Evolutionary conservation across 2,888 invertebrate genomes (phyloP), one percentile per base, ranked within the genome.

Genomic region (Neoascia interrupta): DNA sequence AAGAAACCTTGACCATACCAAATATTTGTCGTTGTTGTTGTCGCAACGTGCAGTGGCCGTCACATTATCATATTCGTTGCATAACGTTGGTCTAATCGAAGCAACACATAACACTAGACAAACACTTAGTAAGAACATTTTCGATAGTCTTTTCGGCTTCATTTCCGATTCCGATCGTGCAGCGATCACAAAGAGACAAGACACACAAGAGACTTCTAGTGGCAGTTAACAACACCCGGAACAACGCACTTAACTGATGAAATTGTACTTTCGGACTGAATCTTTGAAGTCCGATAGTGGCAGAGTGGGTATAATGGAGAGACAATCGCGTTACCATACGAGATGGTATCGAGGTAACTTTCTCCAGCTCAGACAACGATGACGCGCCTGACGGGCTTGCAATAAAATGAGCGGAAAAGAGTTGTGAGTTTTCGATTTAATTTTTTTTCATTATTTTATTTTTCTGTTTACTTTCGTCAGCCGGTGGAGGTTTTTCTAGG

Each of bases 1-100:
- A 43, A 93, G 88, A 84, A 92, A 87, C 15, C 90, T 89, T 81
- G 92, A 90, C 92, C 93, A 93, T 47, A 91, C 90, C 66, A 86
- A 53, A 37, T 73, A 37, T n/a, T n/a, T n/a, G 18, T 70, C 43
- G 13, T 47, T 58, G 37, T 51, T 13, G 28, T 58, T 37, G 23
- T 54, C 66, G 34, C 73, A 73, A 15, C 6, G 34, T n/a, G 47
- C 28, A 15, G 16, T 51, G 5, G 8, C 15, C 21, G 60, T 66
- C 37, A 41, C 16, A 49, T 68, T 68, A 15, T 37, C 66, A 45
- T 39, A 31, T 47, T 13, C 28, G 3, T 79, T 73, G 49, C 73
- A 73, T 72, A 79, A 73, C 18, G 68, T 43, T n/a, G 60, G 36
- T 34, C 36, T 47, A 43, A 39, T 15, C 0, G 66, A 66, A 49